Conservation (phyloP, 2,113 vertebrate genomes). For the Microcebus ravelobensis region DNA sequence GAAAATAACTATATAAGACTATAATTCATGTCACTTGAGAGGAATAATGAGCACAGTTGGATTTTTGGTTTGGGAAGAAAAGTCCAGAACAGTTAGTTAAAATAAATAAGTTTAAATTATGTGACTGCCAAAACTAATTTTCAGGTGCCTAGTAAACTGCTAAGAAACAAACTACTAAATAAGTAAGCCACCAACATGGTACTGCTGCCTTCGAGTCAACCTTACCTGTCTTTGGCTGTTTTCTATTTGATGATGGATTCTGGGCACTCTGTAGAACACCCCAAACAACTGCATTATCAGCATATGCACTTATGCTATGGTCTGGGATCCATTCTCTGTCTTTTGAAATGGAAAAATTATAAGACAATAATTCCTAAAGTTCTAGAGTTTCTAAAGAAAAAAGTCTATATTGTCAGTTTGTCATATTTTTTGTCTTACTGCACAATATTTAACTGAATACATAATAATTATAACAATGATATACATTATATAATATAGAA, state of each 20-base stretch:
- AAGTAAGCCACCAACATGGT: neutral
- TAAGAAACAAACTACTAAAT: neutral
- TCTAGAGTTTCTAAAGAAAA: neutral
- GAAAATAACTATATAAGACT: neutral
- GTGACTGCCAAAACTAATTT: neutral
- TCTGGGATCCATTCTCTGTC: slow-evolving; percentile 77
- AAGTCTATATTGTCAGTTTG: neutral
- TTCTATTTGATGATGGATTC: neutral
- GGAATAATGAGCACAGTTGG: neutral
- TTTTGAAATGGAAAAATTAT: slow-evolving; percentile 72
- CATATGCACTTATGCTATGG: slow-evolving; percentile 70
- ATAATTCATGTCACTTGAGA: neutral
- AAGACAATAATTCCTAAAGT: neutral
- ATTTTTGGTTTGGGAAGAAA: neutral
- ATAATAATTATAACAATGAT: neutral
- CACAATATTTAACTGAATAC: slow-evolving; percentile 36
- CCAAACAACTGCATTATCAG: slow-evolving; percentile 60
- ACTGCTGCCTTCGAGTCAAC: neutral
- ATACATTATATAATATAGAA: slow-evolving; percentile 1
- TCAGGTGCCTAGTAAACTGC: neutral
- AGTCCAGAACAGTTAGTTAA: neutral
- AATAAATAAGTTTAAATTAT: neutral
- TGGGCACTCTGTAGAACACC: slow-evolving; percentile 28
- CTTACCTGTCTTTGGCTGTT: slow-evolving; percentile 61
- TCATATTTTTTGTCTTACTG: neutral